Conservation (phyloP, 2,113 vertebrate genomes). For the Laterallus jamaicensis region DNA sequence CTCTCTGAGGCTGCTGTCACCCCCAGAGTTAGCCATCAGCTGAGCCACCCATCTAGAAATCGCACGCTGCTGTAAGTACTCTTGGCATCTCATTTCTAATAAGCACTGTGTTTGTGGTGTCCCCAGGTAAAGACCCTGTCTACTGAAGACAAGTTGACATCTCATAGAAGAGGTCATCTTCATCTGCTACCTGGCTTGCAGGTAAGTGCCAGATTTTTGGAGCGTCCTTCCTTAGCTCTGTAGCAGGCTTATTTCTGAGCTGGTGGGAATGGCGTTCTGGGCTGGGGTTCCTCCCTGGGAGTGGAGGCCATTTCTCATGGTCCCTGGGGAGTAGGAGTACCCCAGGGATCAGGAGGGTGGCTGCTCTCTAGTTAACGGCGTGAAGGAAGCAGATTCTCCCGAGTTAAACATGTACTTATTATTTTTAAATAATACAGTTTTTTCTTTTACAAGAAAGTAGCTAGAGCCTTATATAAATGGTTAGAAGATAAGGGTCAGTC, state of each 20-base stretch:
- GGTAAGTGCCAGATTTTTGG: background rate
- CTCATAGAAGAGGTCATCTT: background rate
- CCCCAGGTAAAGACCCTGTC: background rate
- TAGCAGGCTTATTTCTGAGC: background rate
- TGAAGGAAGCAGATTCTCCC: background rate
- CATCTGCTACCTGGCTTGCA: background rate
- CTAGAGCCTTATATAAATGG: background rate
- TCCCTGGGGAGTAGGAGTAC: background rate
- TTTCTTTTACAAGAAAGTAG: background rate
- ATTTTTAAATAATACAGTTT: background rate
- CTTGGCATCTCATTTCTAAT: background rate
- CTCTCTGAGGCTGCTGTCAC: background rate
- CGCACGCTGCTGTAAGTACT: background rate
- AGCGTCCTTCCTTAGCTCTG: background rate
- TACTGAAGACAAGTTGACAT: background rate
- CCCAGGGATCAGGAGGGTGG: rapidly evolving
- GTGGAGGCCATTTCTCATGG: background rate
- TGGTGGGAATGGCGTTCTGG: background rate
- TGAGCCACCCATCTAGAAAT: background rate
- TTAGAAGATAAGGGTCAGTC: background rate
- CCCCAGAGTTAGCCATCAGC: background rate
- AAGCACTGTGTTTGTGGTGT: rapidly evolving
- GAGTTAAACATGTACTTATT: background rate
- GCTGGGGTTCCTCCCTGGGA: background rate
- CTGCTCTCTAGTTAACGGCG: background rate